Base-by-base conservation (phyloP, 2,888 invertebrate genomes). In the Scaptomyza caliginosa region DNA sequence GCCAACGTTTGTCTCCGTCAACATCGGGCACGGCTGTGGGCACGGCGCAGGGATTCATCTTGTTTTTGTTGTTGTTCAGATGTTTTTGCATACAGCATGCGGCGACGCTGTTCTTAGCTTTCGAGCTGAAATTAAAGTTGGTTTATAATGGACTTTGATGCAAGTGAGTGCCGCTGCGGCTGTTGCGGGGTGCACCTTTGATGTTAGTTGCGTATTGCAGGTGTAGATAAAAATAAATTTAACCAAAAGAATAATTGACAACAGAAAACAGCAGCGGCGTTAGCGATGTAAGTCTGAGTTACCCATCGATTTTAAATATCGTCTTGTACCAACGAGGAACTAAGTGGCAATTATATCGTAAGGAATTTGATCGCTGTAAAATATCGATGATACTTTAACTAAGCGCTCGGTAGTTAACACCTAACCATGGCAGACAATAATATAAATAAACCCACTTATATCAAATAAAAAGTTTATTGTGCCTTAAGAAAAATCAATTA, bases 1-100 rank as follows among this genome's bases (percentile, higher is more conserved):
- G 72, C 86, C 81, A 74, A 88, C 97, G 93, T 86, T 95, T 95
- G 92, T 97, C 97, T 49, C 96, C 97, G 86, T 96, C 96, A 42
- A 93, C 92, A 92, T 97, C 97, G 89, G 94, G 93, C 78, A 94
- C 94, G 71, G 95, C 94, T 69, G 93, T 92, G 74, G 97, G 94
- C 79, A 93, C 91, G 78, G 94, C 93, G 89, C 96, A 96, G 79
- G 94, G 93, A 93, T 95, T 96, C 95, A 95, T 95, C 38, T 60
- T 60, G 49, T 24, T 49, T 16, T 26, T 24, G 42, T 36, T 59
- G 23, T 39, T 42, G 30, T 34, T 65, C 26, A 16, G 43, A 11
- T 40, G 50, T 13, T 51, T 52, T 13, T 50, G 65, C 65, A 73
- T 69, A 69, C 72, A 74, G 65, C 43, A 63, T 48, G 34, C 34